phyloP scores from a whole-genome alignment of 1,140 invertebrate genomes.

The Drosophila murphyi region DNA sequence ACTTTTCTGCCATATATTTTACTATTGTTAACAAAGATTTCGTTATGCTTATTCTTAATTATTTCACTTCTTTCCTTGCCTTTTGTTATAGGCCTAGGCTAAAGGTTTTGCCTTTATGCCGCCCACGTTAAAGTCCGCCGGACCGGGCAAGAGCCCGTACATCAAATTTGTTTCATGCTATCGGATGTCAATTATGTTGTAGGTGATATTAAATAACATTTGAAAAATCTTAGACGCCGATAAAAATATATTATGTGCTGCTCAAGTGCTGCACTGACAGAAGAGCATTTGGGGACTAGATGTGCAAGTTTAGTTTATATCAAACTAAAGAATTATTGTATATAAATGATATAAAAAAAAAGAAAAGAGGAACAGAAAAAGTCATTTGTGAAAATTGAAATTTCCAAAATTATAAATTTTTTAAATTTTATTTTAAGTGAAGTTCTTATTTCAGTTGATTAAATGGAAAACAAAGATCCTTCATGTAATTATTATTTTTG shows the following conservation, averaged over 20 bases:
- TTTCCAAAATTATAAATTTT: too few species aligned
- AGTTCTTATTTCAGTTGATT: too few species aligned
- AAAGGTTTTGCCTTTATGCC: conserved; percentile 46
- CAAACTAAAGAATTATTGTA: too few species aligned
- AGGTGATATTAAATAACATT: conserved; percentile 30
- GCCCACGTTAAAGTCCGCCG: conserved; percentile 11
- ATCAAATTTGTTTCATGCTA: conserved; percentile 1
- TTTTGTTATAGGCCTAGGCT: conserved; percentile 40
- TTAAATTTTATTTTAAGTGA: too few species aligned
- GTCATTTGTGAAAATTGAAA: too few species aligned
- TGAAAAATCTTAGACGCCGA: background rate
- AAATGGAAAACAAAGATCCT: too few species aligned
- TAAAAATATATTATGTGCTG: background rate
- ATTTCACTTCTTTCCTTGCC: conserved; percentile 3
- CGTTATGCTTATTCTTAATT: conserved; percentile 19
- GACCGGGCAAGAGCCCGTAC: conserved; percentile 1
- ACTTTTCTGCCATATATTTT: conserved; percentile 65
- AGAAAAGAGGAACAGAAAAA: too few species aligned
- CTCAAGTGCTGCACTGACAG: background rate
- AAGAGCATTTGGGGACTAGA: background rate
- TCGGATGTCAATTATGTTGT: conserved; percentile 36
- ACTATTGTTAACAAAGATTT: conserved; percentile 52
- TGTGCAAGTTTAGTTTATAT: too few species aligned
- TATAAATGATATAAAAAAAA: too few species aligned
- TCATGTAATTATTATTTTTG: too few species aligned